Evolutionary conservation across 2,113 vertebrate genomes (phyloP).

Genomic region (Choloepus hoffmanni): DNA sequence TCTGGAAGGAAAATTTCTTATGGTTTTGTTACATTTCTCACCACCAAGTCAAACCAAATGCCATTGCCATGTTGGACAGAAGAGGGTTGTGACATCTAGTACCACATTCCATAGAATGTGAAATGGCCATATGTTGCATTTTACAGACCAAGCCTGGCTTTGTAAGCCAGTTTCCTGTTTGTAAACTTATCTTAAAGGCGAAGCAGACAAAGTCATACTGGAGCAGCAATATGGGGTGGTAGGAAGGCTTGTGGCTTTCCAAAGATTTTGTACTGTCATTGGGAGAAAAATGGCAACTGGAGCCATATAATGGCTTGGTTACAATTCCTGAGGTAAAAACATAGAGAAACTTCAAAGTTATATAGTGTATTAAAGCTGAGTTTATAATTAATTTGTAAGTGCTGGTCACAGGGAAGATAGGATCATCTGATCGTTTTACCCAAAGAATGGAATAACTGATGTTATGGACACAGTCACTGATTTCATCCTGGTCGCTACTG

Average conservation of each 20-base stretch:
- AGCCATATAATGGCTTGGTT: not conserved
- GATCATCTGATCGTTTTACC: not conserved
- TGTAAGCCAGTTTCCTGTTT: conserved; percentile 13
- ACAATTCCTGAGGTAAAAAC: not conserved
- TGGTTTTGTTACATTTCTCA: conserved; percentile 43
- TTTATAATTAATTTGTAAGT: not conserved
- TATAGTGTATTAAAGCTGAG: not conserved
- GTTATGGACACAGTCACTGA: not conserved
- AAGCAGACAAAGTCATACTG: not conserved
- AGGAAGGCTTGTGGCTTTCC: not conserved
- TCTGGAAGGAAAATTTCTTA: conserved; percentile 14
- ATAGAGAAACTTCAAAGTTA: not conserved
- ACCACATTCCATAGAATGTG: not conserved
- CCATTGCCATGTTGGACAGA: not conserved
- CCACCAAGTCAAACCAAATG: conserved; percentile 25
- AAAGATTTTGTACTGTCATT: not conserved
- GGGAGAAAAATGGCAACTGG: not conserved
- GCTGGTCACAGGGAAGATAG: not conserved
- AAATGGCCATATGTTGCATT: not conserved
- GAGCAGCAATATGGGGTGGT: not conserved
- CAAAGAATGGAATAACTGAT: not conserved
- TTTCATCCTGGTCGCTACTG: not conserved
- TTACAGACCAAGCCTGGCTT: not conserved
- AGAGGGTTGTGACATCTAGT: not conserved
- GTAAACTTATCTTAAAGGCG: not conserved